These are phyloP conservation scores for Gambusia affinis DNA, from an alignment of 2,113 vertebrate species.

Conservation along the genomic window DNA sequence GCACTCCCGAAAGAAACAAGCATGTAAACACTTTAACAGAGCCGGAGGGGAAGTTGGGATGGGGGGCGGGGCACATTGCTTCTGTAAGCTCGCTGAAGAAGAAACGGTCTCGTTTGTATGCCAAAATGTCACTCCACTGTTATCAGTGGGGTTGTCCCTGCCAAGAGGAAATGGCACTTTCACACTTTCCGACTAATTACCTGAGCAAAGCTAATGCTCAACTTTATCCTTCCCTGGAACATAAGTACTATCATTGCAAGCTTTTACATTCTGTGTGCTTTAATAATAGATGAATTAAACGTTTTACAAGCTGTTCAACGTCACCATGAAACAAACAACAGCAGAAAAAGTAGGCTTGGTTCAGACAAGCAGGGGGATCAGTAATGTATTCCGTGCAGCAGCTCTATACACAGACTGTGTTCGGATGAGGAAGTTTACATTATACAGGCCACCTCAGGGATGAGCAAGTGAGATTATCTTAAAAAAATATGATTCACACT, in stretches of 20 bases:
- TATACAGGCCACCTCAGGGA: conserved; percentile 1
- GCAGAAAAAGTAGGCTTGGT: background rate
- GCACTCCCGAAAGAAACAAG: conserved; percentile 41
- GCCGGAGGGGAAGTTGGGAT: background rate
- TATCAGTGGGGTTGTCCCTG: background rate
- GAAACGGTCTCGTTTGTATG: background rate
- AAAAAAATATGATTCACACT: background rate
- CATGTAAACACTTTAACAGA: conserved; percentile 12
- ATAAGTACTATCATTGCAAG: background rate
- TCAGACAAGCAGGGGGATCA: background rate
- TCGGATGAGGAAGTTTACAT: conserved; percentile 11
- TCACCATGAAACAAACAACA: background rate
- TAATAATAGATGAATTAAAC: background rate
- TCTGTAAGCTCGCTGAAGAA: background rate
- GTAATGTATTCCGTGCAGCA: conserved; percentile 3
- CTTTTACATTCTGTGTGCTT: background rate
- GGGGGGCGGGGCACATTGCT: too few relatives aligned
- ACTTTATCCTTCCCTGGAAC: background rate
- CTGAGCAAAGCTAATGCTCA: background rate
- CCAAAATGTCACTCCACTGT: conserved; percentile 6
- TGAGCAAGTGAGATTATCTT: conserved; percentile 3
- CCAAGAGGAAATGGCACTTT: conserved; percentile 1
- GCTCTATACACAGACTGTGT: background rate
- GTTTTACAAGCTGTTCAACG: background rate
- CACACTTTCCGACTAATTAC: conserved; percentile 3